Evolutionary conservation across 1,140 invertebrate species (phyloP), one percentile per base, ranked within the genome.

Genomic region (Cherax destructor): DNA sequence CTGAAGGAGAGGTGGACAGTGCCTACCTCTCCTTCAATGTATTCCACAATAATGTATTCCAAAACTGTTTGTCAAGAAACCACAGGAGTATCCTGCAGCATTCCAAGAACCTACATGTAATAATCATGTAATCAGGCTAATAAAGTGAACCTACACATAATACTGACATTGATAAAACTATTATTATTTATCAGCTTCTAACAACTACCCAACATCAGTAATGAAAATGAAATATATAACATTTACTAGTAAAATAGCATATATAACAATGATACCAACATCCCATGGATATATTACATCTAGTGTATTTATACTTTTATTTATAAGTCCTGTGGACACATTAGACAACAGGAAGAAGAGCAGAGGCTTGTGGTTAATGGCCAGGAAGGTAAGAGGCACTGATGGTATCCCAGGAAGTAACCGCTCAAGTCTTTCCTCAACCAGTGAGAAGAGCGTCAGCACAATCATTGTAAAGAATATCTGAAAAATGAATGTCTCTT

Each of bases 241-340:
- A 83, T 6, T 49, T 4, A 52, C 24, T 3, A 86, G 16, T 18
- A 21, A 59, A 61, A 41, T 4, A 16, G 83, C 61, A 72, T 86
- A 86, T 7, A 49, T 69, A 47, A 9, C 50, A 16, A 88, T 88
- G 30, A 88, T 88, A 24, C 50, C n/a, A 16, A 91, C 11, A 69
- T 91, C 89, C 74, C 72, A 85, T 7, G 89, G 89, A 50, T 83
- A 85, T 3, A 9, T 11, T 0, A 91, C 59, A 9, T 47, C 59
- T 30, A 91, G 49, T 7, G 89, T 91, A 52, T 91, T 91, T 49
- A 91, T 72, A 24, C 50, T 69, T 56, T 91, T 91, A 76, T 91
- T 91, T 18, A 91, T 79, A 30, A 91, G 30, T 10, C 89, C 89
- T 4, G 89, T 91, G 47, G 77, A 59, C 3, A 91, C 18, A 41